phyloP scores from a whole-genome alignment of 2,888 invertebrate species.

The Drosophila siamana region DNA sequence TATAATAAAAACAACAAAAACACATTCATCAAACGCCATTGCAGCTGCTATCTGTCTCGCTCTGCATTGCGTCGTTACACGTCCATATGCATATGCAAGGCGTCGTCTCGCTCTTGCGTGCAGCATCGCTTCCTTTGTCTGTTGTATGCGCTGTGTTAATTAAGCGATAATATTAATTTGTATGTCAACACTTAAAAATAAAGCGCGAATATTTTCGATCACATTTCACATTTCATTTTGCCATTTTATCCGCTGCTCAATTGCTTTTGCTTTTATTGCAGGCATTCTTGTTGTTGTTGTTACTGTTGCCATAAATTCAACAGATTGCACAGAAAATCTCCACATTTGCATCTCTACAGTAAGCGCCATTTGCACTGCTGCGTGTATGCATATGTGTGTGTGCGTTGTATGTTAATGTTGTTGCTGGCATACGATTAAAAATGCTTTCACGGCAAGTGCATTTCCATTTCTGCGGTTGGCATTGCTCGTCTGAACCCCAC shows the following conservation, averaged over 20 bases:
- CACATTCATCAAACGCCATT: conserved; percentile 31
- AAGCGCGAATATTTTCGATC: conserved; percentile 75
- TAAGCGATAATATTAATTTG: conserved; percentile 86
- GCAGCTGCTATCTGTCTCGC: conserved; percentile 24
- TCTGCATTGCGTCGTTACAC: conserved; percentile 10
- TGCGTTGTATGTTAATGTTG: conserved; percentile 21
- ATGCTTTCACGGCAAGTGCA: conserved; percentile 81
- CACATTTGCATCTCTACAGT: conserved; percentile 62
- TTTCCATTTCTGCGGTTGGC: conserved; percentile 76
- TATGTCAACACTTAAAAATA: conserved; percentile 84
- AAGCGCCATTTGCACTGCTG: conserved; percentile 45
- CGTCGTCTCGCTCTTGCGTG: conserved; percentile 19
- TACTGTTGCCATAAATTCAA: conserved; percentile 72
- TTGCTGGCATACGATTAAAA: conserved; percentile 73
- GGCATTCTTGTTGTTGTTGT: conserved; percentile 29
- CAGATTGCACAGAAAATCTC: conserved; percentile 74
- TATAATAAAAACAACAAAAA: conserved; percentile 16
- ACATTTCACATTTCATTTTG: conserved; percentile 70
- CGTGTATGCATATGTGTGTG: conserved; percentile 3
- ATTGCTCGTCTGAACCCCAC: conserved; percentile 17
- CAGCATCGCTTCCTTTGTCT: conserved; percentile 37
- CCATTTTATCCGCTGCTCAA: conserved; percentile 61
- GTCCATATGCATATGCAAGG: background rate
- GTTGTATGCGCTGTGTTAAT: conserved; percentile 74
- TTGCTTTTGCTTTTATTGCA: conserved; percentile 47